Percentiles rank a stretch among this genome's conserved stretches.
Conservation (phyloP, 2,888 invertebrate species). For the Axea sp. region DNA sequence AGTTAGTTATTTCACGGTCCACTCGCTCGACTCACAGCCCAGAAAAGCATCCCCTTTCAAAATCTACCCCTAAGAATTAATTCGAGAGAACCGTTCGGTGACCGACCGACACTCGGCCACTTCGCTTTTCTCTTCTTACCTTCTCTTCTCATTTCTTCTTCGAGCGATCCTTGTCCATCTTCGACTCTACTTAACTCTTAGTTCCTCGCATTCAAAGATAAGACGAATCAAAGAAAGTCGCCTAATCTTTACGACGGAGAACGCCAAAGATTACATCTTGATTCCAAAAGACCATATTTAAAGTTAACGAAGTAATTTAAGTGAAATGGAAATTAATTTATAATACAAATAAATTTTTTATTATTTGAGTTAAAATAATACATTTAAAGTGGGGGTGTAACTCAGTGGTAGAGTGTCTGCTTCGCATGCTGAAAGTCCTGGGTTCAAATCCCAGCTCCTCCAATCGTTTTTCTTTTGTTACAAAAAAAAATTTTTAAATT, state of each 20-base stretch:
- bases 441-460: conserved; percentile 79
- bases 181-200: conserved; percentile 70
- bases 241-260: conserved; percentile 45
- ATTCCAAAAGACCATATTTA: conserved; percentile 32
- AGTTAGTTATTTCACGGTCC: conserved; percentile 79
- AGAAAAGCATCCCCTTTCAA: conserved; percentile 66
- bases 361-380: too few relatives aligned
- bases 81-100: conserved; percentile 78
- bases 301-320: conserved; percentile 24
- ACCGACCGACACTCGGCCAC: conserved; percentile 73
- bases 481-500: too few relatives aligned
- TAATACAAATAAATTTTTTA: too few relatives aligned
- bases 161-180: conserved; percentile 68
- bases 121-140: conserved; percentile 56
- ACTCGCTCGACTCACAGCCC: conserved; percentile 77
- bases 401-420: conserved; percentile 80
- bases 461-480: too few relatives aligned
- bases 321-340: conserved; percentile 27
- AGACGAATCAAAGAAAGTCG: conserved; percentile 65
- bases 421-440: conserved; percentile 80
- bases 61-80: conserved; percentile 78
- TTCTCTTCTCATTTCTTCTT: conserved; percentile 63
- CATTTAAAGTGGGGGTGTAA: conserved; percentile 78
- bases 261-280: conserved; percentile 51
- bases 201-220: conserved; percentile 59